phyloP scores from a whole-genome alignment of 64 coral and sea anemone genomes.

The Montipora sp. region DNA sequence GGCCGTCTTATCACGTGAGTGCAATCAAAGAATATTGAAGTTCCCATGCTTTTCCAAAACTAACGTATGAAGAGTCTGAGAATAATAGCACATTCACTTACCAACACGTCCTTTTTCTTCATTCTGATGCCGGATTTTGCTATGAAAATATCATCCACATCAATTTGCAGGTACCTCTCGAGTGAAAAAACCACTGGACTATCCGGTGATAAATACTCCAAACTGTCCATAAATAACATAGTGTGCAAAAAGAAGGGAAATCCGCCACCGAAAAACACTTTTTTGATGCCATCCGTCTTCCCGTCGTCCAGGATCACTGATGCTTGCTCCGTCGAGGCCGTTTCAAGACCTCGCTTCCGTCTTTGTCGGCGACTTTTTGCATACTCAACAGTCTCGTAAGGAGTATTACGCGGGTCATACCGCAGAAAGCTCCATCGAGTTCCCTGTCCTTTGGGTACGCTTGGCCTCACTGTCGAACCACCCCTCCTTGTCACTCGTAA shows the following conservation, averaged over 20 bases:
- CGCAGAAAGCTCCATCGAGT: slow-evolving; percentile 81
- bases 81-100: slow-evolving; percentile 2
- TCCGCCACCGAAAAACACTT: slow-evolving; percentile 85
- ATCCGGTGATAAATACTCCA: slow-evolving; percentile 83
- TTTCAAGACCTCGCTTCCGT: background rate
- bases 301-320: slow-evolving; percentile 82
- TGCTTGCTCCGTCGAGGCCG: slow-evolving; percentile 25
- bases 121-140: slow-evolving; percentile 84
- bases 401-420: slow-evolving; percentile 52
- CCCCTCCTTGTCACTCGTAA: slow-evolving; percentile 80
- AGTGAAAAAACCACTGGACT: slow-evolving; percentile 57
- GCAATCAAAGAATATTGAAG: no score
- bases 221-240: slow-evolving; percentile 92
- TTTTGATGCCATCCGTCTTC: slow-evolving; percentile 81
- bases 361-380: slow-evolving; percentile 49
- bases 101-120: slow-evolving; percentile 85
- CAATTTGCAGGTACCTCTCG: slow-evolving; percentile 91
- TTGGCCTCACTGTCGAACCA: slow-evolving; percentile 60
- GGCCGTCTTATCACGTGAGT: no score
- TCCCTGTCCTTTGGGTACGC: slow-evolving; percentile 67
- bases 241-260: slow-evolving; percentile 94
- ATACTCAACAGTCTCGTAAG: slow-evolving; percentile 88
- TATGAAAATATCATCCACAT: slow-evolving; percentile 98
- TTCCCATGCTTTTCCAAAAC: no score
- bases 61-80: no score